phyloP scores from a whole-genome alignment of 2,113 vertebrate species.

The Chloropsis hardwickii region DNA sequence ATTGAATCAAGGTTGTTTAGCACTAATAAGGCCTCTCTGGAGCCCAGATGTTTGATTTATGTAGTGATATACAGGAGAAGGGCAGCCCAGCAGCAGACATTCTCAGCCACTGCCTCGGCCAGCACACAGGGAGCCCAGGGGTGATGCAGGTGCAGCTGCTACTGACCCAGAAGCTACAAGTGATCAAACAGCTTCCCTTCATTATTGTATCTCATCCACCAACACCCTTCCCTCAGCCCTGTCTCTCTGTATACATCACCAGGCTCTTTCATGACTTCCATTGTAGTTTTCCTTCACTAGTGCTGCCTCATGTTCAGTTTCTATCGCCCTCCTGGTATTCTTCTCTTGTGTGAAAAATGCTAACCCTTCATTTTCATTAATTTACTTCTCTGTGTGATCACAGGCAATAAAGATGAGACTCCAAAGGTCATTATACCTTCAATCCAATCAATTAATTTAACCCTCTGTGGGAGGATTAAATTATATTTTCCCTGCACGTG shows the following conservation, averaged over 20 bases:
- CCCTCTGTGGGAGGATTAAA: neutral
- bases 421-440: neutral
- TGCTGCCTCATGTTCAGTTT: neutral
- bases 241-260: neutral
- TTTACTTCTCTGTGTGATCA: neutral
- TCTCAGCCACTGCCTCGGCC: neutral
- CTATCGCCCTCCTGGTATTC: neutral
- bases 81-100: neutral
- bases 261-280: neutral
- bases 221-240: neutral
- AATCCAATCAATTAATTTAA: neutral
- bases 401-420: neutral
- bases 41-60: constrained; percentile 38
- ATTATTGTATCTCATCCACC: neutral
- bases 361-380: neutral
- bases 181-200: constrained; percentile 17
- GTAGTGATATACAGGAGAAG: neutral
- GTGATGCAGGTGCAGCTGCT: constrained; percentile 35
- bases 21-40: constrained; percentile 38
- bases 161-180: constrained; percentile 25
- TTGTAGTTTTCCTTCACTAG: neutral
- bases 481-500: neutral
- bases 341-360: neutral
- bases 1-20: constrained; percentile 48
- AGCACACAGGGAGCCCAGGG: neutral